Percentiles rank a stretch among this genome's conserved stretches.
Evolutionary conservation across 2,797 vertebrate genomes (phyloP).

Genomic region (Oophaga sylvatica): DNA sequence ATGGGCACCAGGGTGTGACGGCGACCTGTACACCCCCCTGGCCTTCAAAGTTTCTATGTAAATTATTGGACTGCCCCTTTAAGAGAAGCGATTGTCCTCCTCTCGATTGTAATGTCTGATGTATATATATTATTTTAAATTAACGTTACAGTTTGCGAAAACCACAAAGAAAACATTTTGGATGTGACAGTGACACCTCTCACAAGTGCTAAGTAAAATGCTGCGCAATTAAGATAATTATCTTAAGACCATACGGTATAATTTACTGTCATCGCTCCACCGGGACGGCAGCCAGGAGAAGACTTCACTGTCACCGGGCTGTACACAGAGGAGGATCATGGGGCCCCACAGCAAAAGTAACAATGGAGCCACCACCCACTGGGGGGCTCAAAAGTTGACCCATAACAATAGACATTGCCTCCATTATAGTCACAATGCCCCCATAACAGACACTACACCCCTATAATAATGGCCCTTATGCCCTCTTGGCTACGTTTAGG

Average conservation of each 20-base stretch:
- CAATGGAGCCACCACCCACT: background rate
- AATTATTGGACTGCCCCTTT: background rate
- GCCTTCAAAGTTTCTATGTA: too few relatives aligned
- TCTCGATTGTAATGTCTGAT: background rate
- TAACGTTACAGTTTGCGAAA: background rate
- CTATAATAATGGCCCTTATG: too few relatives aligned
- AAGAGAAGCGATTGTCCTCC: background rate
- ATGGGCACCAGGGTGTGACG: too few relatives aligned
- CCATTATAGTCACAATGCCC: too few relatives aligned
- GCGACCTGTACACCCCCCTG: too few relatives aligned
- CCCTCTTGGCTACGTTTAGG: too few relatives aligned
- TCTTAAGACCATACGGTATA: background rate
- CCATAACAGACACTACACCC: too few relatives aligned
- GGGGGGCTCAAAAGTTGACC: too few relatives aligned
- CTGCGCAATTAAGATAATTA: conserved; percentile 13
- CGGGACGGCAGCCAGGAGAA: background rate
- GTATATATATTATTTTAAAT: background rate
- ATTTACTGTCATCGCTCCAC: background rate
- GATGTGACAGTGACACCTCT: conserved; percentile 12
- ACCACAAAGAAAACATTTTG: conserved; percentile 5
- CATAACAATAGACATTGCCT: too few relatives aligned
- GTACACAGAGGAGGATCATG: too few relatives aligned
- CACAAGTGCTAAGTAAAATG: background rate
- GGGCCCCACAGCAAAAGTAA: too few relatives aligned
- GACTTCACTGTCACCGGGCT: background rate